Percentiles rank a stretch among this genome's conserved stretches.
phyloP scores from a whole-genome alignment of 2,797 vertebrate genomes.

The Pipistrellus nathusii region DNA sequence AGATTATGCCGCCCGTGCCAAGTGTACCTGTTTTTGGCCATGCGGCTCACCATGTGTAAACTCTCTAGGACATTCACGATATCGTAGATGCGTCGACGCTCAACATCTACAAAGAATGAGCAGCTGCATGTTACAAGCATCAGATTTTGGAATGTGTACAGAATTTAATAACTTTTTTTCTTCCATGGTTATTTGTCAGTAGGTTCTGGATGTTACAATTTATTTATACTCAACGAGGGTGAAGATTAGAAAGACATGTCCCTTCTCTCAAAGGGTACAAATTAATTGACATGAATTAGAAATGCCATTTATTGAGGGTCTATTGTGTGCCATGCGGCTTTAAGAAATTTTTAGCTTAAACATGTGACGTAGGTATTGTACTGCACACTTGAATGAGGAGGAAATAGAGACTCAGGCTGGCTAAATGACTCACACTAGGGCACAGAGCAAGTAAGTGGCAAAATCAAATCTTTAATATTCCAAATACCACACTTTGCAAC shows the following conservation, averaged over 20 bases:
- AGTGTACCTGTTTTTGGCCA: constrained; percentile 96
- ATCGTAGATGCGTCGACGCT: constrained; percentile 97
- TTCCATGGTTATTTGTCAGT: background rate
- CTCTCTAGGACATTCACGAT: constrained; percentile 99
- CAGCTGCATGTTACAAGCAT: background rate
- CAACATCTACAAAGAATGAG: constrained; percentile 89
- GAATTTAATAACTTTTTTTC: background rate
- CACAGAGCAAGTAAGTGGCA: background rate
- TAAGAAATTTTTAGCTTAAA: background rate
- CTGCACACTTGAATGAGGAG: background rate
- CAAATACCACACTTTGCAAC: background rate
- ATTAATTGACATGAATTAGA: background rate
- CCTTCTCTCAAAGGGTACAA: background rate
- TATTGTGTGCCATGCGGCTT: background rate
- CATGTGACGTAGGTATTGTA: background rate
- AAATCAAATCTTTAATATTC: background rate
- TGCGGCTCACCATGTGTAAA: constrained; percentile 97
- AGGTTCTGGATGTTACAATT: background rate
- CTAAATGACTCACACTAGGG: background rate
- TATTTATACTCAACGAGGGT: background rate
- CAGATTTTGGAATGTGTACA: background rate
- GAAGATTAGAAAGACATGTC: background rate
- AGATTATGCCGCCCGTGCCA: constrained; percentile 96
- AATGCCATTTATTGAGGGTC: background rate
- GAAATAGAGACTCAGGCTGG: background rate